These are phyloP conservation scores for Agrypnus murinus DNA, from an alignment of 2,888 invertebrate genomes.

Conservation along the genomic window DNA sequence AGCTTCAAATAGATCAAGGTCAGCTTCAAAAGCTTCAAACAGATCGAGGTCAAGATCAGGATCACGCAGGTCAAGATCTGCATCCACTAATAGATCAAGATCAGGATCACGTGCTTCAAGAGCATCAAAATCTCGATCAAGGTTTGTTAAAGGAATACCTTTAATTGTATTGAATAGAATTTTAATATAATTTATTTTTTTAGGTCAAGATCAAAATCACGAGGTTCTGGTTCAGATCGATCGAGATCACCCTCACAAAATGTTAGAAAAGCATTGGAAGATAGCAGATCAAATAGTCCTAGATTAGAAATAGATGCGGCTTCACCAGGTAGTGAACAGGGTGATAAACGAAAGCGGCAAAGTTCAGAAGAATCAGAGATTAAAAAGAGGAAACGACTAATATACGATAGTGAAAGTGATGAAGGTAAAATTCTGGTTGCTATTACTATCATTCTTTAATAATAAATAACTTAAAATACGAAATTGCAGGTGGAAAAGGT, in stretches of 20 bases:
- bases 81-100: constrained; percentile 23
- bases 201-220: constrained; percentile 54
- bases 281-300: constrained; percentile 69
- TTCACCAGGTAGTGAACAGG: constrained; percentile 65
- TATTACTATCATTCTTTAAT: too few species aligned
- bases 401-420: constrained; percentile 82
- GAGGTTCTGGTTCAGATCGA: constrained; percentile 55
- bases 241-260: constrained; percentile 60
- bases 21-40: constrained; percentile 55
- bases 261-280: constrained; percentile 46
- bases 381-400: constrained; percentile 66
- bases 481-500: constrained; percentile 41
- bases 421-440: constrained; percentile 55
- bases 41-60: constrained; percentile 60
- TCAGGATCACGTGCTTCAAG: constrained; percentile 51
- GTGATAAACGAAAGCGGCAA: constrained; percentile 67
- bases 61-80: constrained; percentile 58
- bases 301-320: constrained; percentile 72
- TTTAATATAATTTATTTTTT: constrained; percentile 1
- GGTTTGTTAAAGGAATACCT: too few species aligned
- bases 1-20: constrained; percentile 49
- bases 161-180: not conserved
- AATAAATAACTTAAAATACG: too few species aligned
- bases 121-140: constrained; percentile 53
- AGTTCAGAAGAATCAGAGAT: constrained; percentile 62